Conservation (phyloP, 2,797 vertebrate species). For the Anguilla megastoma region DNA sequence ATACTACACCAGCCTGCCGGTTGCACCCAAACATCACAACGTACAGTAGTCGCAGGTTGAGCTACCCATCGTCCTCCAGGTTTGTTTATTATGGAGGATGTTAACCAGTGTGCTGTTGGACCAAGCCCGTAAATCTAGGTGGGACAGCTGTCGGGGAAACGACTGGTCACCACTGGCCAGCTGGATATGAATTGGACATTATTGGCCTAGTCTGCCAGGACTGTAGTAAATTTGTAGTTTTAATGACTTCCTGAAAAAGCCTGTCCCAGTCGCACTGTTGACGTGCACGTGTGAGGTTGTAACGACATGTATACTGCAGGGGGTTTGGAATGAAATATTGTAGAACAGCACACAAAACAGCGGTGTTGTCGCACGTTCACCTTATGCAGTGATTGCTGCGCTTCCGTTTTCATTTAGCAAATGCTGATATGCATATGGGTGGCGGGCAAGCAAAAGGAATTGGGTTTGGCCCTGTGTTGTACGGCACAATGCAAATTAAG, state of each 20-base stretch:
- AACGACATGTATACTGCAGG: background rate
- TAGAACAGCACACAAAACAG: background rate
- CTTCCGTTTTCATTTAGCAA: background rate
- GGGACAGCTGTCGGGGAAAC: background rate
- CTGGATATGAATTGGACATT: background rate
- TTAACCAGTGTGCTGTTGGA: background rate
- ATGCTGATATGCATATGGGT: background rate
- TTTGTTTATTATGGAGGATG: background rate
- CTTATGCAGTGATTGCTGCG: background rate
- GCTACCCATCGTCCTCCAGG: background rate
- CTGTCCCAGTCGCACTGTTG: background rate
- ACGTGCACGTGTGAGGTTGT: background rate
- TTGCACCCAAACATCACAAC: background rate
- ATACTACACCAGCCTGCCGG: background rate
- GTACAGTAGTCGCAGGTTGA: background rate
- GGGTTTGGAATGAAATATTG: background rate
- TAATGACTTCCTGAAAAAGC: background rate
- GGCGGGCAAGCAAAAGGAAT: background rate
- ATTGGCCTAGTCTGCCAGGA: background rate
- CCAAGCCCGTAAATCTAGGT: background rate
- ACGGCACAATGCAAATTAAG: background rate
- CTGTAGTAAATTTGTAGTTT: background rate
- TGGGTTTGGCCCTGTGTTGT: background rate
- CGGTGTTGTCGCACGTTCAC: background rate
- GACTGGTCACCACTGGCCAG: background rate